Base-by-base conservation (phyloP, 2,888 invertebrate species). In the Meteorus cinctellus region DNA sequence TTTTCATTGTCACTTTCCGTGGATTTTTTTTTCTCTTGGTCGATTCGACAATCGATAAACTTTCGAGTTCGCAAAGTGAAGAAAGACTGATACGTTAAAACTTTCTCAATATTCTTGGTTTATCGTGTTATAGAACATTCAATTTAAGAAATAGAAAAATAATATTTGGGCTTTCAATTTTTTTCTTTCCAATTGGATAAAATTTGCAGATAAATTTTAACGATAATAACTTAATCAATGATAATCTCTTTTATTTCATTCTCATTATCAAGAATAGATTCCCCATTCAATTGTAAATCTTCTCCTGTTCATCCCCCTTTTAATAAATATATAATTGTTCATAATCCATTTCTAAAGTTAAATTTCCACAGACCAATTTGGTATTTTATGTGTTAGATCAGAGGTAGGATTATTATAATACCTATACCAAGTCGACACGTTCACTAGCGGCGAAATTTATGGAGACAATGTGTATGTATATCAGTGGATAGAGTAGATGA, bases 391-490 rank as follows among this genome's bases (percentile, higher is more conserved):
- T 24, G 55, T 55, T 8, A 6, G 55, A 55, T 55, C 5, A 55
- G 8, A 8, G 24, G 24, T 19, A 2, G 24, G 24, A n/a, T 55
- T 55, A 24, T 55, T 24, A 55, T 8, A 55, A 19, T 8, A 19
- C 5, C n/a, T n/a, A 19, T 5, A 1, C n/a, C 5, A 19, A 19
- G 19, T 24, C 6, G 19, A 55, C 55, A 19, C 24, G 19, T 55
- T 19, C 19, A 19, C 19, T 8, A 8, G 8, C 10, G 5, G 19
- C 19, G 45, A 48, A 67, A 24, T 59, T 12, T 29, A 3, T 34
- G 60, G 75, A 68, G 69, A 65, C 74, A 68, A 68, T 45, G 75
- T 6, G 19, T 1, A 55, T 19, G 19, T 8, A 55, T 24, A 19
- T 4, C n/a, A 19, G 6, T 55, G 55, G 19, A 55, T 24, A 70